Evolutionary conservation across 2,888 invertebrate genomes (phyloP), one percentile per base, ranked within the genome.

Genomic region (Erebia ligea): DNA sequence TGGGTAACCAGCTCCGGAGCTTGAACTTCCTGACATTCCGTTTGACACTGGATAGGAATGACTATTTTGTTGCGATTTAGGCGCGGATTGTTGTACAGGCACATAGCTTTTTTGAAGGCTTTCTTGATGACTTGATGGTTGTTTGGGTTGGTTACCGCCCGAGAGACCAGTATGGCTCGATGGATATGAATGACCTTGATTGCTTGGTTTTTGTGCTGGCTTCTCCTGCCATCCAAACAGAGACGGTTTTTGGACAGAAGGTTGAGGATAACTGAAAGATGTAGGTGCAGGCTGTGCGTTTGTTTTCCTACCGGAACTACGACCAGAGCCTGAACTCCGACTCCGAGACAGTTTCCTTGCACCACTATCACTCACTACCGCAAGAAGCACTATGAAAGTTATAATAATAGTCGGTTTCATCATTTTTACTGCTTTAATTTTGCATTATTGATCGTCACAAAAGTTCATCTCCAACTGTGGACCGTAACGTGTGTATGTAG

Each of bases 211-310:
- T 73, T 84, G 86, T 17, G 82, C 83, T 45, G 90, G 76, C 79
- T 84, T 85, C 81, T 90, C 88, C 80, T 92, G 92, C 92, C 93
- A 93, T 74, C 88, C 92, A 77, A 79, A 89, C 17, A 90, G 76
- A 50, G 90, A 85, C 11, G 91, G 90, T 57, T 83, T 82, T 5
- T 78, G 78, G 8, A 80, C 82, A 34, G 82, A 75, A 25, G 86
- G 81, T 80, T 91, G 91, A 50, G 91, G 86, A 76, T 86, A 82
- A 75, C 89, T 90, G 15, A 90, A 82, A 0, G 92, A 91, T 59
- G 93, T 92, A 13, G 93, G 92, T 57, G 79, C 86, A 21, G 92
- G 91, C 70, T 87, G 86, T 63, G 90, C 82, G 69, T 89, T 86
- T 4, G 86, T 87, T 82, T 83, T 88, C 73, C 83, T 84, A 70